Conservation (phyloP, 1,140 invertebrate genomes). For the Papilio dardanus region DNA sequence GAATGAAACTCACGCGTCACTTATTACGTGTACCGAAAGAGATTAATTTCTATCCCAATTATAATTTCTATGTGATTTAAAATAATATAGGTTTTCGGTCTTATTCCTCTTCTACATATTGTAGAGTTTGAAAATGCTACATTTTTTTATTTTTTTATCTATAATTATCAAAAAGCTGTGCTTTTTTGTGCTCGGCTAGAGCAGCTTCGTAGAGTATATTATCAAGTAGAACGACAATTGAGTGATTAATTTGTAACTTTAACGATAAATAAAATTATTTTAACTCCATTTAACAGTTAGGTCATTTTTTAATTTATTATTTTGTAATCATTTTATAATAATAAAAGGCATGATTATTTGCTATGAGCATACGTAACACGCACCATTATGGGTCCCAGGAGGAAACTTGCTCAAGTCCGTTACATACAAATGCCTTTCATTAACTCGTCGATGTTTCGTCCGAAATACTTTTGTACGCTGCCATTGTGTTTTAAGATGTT, state of each 20-base stretch:
- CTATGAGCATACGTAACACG: slow-evolving; percentile 61
- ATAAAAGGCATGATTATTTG: slow-evolving; percentile 41
- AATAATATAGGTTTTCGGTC: background rate
- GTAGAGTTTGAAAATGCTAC: background rate
- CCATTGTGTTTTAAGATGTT: slow-evolving; percentile 60
- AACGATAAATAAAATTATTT: background rate
- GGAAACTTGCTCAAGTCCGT: slow-evolving; percentile 73
- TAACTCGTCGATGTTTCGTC: slow-evolving; percentile 71
- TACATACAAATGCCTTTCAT: slow-evolving; percentile 80
- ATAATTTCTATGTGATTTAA: background rate
- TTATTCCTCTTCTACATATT: background rate
- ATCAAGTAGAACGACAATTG: background rate
- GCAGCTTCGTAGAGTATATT: too few relatives aligned
- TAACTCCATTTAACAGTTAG: background rate
- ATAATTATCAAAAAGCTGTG: background rate
- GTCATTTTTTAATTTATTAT: slow-evolving; percentile 38
- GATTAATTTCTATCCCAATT: slow-evolving; percentile 37
- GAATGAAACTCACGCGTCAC: slow-evolving; percentile 57
- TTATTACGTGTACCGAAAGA: slow-evolving; percentile 58
- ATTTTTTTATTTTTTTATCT: background rate
- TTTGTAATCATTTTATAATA: slow-evolving; percentile 41
- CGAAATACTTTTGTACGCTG: slow-evolving; percentile 54
- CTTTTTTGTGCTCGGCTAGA: background rate
- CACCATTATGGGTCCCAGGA: slow-evolving; percentile 61
- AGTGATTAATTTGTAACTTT: background rate